Evolutionary conservation across 1,140 invertebrate species (phyloP), one percentile per base, ranked within the genome.

Genomic region (Drosophila insularis): DNA sequence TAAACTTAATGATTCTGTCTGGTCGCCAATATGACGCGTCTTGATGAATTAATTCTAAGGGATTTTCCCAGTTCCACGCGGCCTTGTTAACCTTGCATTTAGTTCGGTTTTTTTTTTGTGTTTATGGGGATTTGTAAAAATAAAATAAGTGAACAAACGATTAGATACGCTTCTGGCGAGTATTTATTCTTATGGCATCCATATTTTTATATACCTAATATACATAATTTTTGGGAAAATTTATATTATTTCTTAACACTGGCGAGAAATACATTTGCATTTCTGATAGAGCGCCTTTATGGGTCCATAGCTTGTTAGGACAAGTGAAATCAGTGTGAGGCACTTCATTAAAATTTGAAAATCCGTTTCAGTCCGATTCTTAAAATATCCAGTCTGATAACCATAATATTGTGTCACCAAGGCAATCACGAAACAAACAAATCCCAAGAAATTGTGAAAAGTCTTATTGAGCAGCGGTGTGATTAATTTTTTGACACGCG

Each of bases 361-460:
- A 53, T 89, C 86, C 10, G 63, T 50, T 39, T 74, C 55, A 17
- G 59, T 62, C 32, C 78, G 68, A 4, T 17, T 70, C 55, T 23
- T 84, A 53, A 91, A 89, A 59, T 84, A 91, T 6, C 87, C 85
- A 13, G 89, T 91, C 63, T 90, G 55, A 46, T 91, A 91, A n/a
- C 91, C 90, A 59, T 90, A 91, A 68, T 79, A 91, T 69, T 91
- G 89, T 6, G 89, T 80, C 31, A 75, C 63, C 50, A 91, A 43
- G 1, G 89, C 87, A 23, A 91, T 76, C n/a, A 89, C 78, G 39
- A 91, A 92, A 40, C 84, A 82, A 0, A 71, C 50, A 14, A 91
- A 65, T 11, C 91, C 89, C 54, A 91, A 50, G 17, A 91, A 76
- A 61, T 86, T 91, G n/a, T 92, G 91, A 10, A 90, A 70, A 0